Evolutionary conservation across 1,140 invertebrate genomes (phyloP), one percentile per base, ranked within the genome.

Genomic region (Orussus abietinus): DNA sequence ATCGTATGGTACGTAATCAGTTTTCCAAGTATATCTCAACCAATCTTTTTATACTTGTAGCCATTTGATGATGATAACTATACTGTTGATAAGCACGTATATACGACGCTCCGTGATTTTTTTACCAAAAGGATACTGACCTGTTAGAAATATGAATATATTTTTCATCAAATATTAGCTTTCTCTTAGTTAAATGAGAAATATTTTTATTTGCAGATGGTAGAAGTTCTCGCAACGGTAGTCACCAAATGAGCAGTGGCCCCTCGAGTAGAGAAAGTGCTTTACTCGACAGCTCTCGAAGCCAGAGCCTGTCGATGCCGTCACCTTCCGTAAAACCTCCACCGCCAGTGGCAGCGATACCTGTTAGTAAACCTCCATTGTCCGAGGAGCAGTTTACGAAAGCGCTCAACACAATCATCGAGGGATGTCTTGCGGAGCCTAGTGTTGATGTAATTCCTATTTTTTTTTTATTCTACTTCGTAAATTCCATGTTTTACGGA

Each of bases 201-300:
- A 35, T 37, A 21, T 30, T 44, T 18, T 2, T 44, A 41, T 19
- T 59, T 66, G 44, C 52, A 75, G 70, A 77, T 66, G 69, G 69
- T 32, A 67, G 74, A 22, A 67, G 65, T 51, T 77, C 79, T 4
- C 67, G 79, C 37, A 79, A 78, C 20, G 76, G 78, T 34, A 80
- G 76, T 31, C 77, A 80, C 38, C 76, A 80, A 30, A 55, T 67
- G 49, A 57, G 49, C 33, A 65, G 53, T 43, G 43, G 55, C 15
- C 55, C 59, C 3, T 63, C 56, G 12, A 63, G 51, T 41, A 59
- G 62, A 17, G 67, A 63, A 7, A 51, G 33, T 22, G 33, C 58
- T 1, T 44, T 58, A n/a, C 41, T 63, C 28, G 68, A 74, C 17
- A 57, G 12, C 28, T 36, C 62, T 12, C 46, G 63, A 37, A 66